Evolutionary conservation across 2,113 vertebrate genomes (phyloP), one percentile per base, ranked within the genome.

Genomic region (Chroicocephalus ridibundus): DNA sequence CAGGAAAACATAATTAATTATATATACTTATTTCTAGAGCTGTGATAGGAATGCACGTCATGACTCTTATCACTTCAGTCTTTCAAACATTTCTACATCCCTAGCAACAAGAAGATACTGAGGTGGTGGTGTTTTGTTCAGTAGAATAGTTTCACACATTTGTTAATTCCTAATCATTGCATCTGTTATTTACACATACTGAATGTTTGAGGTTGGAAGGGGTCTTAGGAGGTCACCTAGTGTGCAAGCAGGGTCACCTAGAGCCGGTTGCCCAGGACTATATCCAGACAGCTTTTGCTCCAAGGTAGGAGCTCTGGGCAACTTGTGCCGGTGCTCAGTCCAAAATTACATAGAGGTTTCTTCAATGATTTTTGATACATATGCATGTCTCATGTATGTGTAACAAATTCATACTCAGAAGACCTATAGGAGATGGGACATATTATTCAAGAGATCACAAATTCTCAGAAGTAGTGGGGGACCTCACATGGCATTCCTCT

Each of bases 321-420:
- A 40, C 52, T 40, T 78, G 31, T 60, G 49, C 31, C 0, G 1
- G 29, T 42, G 18, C 7, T 40, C 15, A 74, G 52, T 42, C 40
- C 54, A 88, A 84, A 25, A 31, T 15, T 52, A 77, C 4, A 19
- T n/a, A 51, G 3, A 27, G 40, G 9, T 34, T 77, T 72, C 36
- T 81, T 82, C 47, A 46, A 15, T 36, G 10, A n/a, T 36, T 52
- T 42, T 76, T 65, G 7, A 49, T 52, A 65, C 16, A 54, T 32
- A 13, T 7, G 8, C 6, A 29, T 10, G 4, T 14, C 24, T 44
- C 57, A 46, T 5, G 16, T 57, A 15, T 27, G 40, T 2, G 0
- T 71, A 65, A 83, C 10, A 60, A 49, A 55, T 29, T 54, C 7
- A 36, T 61, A 20, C 31, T 42, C 18, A 49, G 38, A 72, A 74